phyloP scores from a whole-genome alignment of 2,888 invertebrate genomes.

The Isotomurus palustris region DNA sequence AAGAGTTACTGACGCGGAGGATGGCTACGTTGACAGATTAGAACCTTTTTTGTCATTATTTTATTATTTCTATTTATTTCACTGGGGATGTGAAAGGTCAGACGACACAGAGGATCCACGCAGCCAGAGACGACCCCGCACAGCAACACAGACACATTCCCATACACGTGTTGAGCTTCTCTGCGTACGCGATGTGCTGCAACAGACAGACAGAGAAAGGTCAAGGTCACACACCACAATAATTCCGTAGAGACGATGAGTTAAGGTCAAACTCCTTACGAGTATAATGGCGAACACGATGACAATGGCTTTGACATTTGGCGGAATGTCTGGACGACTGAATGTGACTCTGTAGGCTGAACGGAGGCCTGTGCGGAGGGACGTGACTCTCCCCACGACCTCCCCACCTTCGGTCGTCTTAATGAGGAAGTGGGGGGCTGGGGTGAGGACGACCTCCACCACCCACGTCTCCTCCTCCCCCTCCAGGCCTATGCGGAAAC shows the following conservation, averaged over 20 bases:
- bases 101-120: conserved; percentile 19
- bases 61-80: no score
- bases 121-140: conserved; percentile 33
- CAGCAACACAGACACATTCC: conserved; percentile 39
- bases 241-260: not conserved
- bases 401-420: conserved; percentile 36
- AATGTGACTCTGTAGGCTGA: conserved; percentile 33
- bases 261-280: conserved; percentile 18
- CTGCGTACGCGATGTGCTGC: conserved; percentile 40
- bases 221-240: conserved; percentile 12
- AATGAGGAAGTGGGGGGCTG: conserved; percentile 34
- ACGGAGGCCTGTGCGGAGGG: conserved; percentile 18
- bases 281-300: conserved; percentile 38
- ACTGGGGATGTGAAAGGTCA: no score
- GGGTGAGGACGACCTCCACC: conserved; percentile 33
- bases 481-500: conserved; percentile 31
- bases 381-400: conserved; percentile 33
- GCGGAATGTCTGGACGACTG: conserved; percentile 32
- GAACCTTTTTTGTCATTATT: no score
- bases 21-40: no score
- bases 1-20: no score
- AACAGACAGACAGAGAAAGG: conserved; percentile 24
- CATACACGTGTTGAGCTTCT: conserved; percentile 39
- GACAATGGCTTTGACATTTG: conserved; percentile 36
- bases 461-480: conserved; percentile 35